Evolutionary conservation across 2,888 invertebrate genomes (phyloP), one percentile per base, ranked within the genome.

Genomic region (Stegana nigrithorax): DNA sequence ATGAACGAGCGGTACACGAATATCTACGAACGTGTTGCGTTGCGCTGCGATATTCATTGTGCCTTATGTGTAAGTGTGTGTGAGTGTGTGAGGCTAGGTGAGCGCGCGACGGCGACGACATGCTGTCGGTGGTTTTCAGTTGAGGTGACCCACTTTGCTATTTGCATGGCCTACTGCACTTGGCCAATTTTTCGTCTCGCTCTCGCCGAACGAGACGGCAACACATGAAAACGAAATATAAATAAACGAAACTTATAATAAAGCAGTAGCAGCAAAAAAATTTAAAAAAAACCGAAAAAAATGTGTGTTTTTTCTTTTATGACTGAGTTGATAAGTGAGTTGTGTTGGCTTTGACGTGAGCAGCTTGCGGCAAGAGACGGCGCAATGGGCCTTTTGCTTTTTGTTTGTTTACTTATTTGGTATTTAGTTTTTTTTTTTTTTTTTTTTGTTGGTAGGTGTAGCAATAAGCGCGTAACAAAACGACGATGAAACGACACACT

Each of bases 111-210:
- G 44, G 5, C 44, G 44, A 5, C 51, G 51, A n/a, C 51, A 29
- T 36, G 44, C 29, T 58, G 51, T 62, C 59, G 32, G 17, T 44
- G 8, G 19, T 44, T 66, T 66, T 66, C 55, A 69, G 60, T 60
- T 63, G 70, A 73, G 71, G 75, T 84, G 84, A 84, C 84, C 83
- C 78, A 83, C 80, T 83, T 83, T 74, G 67, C 72, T 78, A 82
- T 82, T 82, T 83, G 81, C 82, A 85, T 85, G 85, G 85, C 85
- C 85, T 85, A 85, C 84, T 85, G 85, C 85, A 85, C 85, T 85
- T 85, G 85, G 84, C 85, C 85, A 85, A 84, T 82, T 84, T 84
- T 85, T 80, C 78, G 77, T 83, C 79, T 77, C 81, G 66, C 72
- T 82, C 72, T 7, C n/a, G 19, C 66, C 27, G 25, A 66, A 59